Evolutionary conservation across 2,888 invertebrate species (phyloP), one percentile per base, ranked within the genome.

Genomic region (Lottia gigantea): DNA sequence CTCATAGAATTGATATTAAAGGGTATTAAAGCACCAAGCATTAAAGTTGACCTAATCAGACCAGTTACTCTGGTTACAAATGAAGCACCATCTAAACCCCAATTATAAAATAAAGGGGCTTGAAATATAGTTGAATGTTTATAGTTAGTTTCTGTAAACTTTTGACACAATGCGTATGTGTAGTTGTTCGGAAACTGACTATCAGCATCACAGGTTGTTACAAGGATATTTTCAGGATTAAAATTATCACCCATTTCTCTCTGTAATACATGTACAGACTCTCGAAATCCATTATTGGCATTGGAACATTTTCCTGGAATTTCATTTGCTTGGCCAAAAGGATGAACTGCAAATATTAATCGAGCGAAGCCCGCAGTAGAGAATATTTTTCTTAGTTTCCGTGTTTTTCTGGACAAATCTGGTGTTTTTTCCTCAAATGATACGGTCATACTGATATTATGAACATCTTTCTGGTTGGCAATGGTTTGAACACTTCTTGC

Each of bases 1-100:
- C 55, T 55, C 55, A 55, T 55, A 55, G 55, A 55, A 55, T 55
- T 55, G 2, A 55, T 55, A 55, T 55, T 55, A 55, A 55, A 55
- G 6, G 55, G 55, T 55, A 55, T 55, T 55, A 55, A 19, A 14
- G 55, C 55, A 12, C 55, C 55, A 12, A 55, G 1, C 55, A 55
- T 55, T 2, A 55, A 23, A 0, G 55, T 55, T 55, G 55, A 55
- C 23, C 55, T 1, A 55, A 55, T 23, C 23, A 55, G 23, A 12
- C 55, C 55, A 19, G 55, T 55, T 11, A 55, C 55, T 19, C 55
- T 8, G 23, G 55, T 55, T 2, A 55, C 23, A 55, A 55, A 55
- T 14, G 55, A 55, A 55, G 55, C 55, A 11, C 55, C 55, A 55
- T 55, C 55, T 55, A 55, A 55, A 19, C 55, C 55, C 55, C 55